Conservation (phyloP, 2,888 invertebrate genomes). For the Stenodema calcarata region DNA sequence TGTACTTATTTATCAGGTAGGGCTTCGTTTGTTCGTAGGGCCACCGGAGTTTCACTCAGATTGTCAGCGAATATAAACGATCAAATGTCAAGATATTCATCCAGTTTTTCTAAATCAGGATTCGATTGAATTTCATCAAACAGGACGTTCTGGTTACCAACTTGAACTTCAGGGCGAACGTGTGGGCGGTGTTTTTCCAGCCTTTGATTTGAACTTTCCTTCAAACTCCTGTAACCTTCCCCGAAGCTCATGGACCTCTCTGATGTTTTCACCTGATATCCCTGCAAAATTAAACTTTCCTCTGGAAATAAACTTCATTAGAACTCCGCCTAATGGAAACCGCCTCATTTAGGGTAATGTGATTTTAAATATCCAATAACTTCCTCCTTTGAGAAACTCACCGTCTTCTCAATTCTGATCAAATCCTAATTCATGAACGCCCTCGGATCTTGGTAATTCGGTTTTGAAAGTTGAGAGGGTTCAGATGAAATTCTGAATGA, state of each 20-base stretch:
- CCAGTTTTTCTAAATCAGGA: too few species aligned
- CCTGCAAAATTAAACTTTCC: not conserved
- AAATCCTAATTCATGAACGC: not conserved
- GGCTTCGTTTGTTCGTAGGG: too few species aligned
- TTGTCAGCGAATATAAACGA: too few species aligned
- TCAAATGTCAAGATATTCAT: too few species aligned
- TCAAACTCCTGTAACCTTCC: not conserved
- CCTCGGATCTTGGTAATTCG: not conserved
- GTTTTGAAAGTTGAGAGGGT: not conserved
- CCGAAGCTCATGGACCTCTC: not conserved
- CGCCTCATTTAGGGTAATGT: not conserved
- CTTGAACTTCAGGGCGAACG: not conserved
- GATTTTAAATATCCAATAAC: not conserved
- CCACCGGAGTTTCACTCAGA: too few species aligned
- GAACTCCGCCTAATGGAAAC: not conserved
- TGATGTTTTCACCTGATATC: constrained; percentile 20
- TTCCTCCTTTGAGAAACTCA: not conserved
- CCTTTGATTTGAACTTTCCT: not conserved
- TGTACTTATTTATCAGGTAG: too few species aligned
- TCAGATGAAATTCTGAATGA: not conserved
- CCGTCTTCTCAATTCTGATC: not conserved
- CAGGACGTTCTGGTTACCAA: too few species aligned
- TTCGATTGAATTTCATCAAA: too few species aligned
- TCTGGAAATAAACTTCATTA: constrained; percentile 14
- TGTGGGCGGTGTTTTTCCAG: not conserved